A percentile compares a stretch with the other conserved stretches of the same genome.
phyloP scores from a whole-genome alignment of 2,888 invertebrate species.

The Torymus texanus region DNA sequence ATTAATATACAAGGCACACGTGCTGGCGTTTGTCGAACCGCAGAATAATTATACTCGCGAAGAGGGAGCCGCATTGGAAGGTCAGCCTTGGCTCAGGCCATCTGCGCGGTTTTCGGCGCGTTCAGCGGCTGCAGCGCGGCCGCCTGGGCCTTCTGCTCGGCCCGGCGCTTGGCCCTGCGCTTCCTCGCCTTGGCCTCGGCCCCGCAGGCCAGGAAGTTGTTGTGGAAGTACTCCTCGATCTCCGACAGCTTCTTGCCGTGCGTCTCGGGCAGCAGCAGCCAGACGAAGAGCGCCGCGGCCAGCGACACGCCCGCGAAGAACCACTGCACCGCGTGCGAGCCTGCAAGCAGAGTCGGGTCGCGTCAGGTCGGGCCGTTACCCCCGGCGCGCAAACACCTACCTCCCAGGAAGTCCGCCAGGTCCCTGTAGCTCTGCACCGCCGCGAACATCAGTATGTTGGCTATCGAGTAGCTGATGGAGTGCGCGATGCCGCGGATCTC shows the following conservation, averaged over 20 bases:
- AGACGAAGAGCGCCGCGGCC: conserved; percentile 73
- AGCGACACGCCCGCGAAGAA: conserved; percentile 77
- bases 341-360: too few relatives aligned
- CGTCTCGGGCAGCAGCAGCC: conserved; percentile 76
- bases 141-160: conserved; percentile 61
- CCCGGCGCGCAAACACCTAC: conserved; percentile 69
- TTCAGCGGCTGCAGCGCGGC: conserved; percentile 66
- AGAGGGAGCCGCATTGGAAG: not conserved
- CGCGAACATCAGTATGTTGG: conserved; percentile 79
- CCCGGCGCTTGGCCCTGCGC: conserved; percentile 61
- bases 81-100: conserved; percentile 58
- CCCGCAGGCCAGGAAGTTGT: conserved; percentile 70
- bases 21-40: not conserved
- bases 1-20: not conserved
- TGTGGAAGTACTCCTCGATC: conserved; percentile 76
- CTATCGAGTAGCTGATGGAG: conserved; percentile 78
- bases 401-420: conserved; percentile 67
- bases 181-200: conserved; percentile 66
- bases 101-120: conserved; percentile 62
- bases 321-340: conserved; percentile 77
- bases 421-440: conserved; percentile 77
- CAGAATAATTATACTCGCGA: conserved; percentile 14
- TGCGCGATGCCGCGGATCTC: conserved; percentile 80
- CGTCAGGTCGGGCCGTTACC: too few relatives aligned
- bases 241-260: conserved; percentile 75